Conservation (phyloP, 2,113 vertebrate species). For the Apodemus sylvaticus region DNA sequence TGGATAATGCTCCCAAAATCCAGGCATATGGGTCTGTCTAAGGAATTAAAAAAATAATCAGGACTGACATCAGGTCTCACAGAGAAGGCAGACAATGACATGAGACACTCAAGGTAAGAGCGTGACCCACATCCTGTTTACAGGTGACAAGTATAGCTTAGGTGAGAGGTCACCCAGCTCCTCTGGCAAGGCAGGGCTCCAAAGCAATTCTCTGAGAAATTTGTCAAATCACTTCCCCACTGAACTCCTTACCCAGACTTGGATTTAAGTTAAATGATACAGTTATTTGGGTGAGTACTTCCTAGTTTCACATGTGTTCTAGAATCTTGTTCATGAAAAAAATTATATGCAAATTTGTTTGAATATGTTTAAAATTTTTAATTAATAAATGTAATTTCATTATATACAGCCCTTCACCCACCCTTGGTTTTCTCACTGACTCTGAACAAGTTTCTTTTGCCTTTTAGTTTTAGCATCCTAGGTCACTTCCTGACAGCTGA, state of each 20-base stretch:
- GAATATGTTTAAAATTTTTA: not conserved
- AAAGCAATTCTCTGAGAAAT: no score
- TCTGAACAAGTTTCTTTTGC: not conserved
- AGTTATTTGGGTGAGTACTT: not conserved
- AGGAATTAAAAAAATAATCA: not conserved
- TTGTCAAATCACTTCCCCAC: no score
- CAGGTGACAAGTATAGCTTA: no score
- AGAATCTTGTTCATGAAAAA: not conserved
- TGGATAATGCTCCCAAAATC: no score
- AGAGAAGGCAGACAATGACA: not conserved
- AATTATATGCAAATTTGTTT: not conserved
- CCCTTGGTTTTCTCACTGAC: not conserved
- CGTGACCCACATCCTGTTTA: no score
- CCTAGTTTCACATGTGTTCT: not conserved
- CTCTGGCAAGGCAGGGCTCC: no score
- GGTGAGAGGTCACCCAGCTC: no score
- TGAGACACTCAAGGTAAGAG: not conserved
- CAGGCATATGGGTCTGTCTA: not conserved
- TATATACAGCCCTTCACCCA: not conserved
- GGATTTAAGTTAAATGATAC: not conserved
- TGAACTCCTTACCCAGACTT: not conserved
- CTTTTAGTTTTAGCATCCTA: no score
- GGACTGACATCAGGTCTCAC: not conserved
- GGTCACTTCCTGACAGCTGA: no score
- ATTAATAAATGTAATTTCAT: not conserved